Evolutionary conservation across 2,113 vertebrate species (phyloP), one percentile per base, ranked within the genome.

Genomic region (Pedetes capensis): DNA sequence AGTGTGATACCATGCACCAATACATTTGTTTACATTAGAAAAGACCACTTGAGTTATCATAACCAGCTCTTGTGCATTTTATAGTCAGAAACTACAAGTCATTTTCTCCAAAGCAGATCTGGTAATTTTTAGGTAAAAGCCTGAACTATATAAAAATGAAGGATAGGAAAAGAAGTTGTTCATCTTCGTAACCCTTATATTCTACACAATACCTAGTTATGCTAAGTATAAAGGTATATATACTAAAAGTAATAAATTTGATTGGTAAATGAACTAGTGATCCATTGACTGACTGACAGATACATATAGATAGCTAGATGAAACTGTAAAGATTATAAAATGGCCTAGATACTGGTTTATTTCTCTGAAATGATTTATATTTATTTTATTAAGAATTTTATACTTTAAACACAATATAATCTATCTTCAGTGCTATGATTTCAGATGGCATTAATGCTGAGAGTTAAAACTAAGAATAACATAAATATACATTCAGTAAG

Each of bases 321-420:
- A 89, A 83, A 89, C 47, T 74, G 8, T 63, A 20, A 72, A 86
- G 32, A 25, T 92, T 79, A 92, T 89, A 64, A 92, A 96, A 66
- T 68, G 82, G 32, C 47, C 59, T 66, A 42, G 85, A 81, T 64
- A 89, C 42, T 78, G 23, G 49, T 95, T 91, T 53, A 90, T 44
- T 89, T 66, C 63, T 74, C 63, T 32, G 49, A 93, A 79, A 89
- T 79, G 68, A 94, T 78, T 94, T 84, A 59, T 78, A 44, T 82
- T 85, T 78, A 44, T 82, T 85, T 95, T 95, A 96, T 92, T 90
- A 76, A 93, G 34, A 69, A 90, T 88, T 76, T 85, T 81, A 68
- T 94, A 37, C 74, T 83, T 93, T 89, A 81, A 89, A 78, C 13
- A 42, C 34, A 94, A 53, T 81, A 76, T 87, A 75, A 87, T 53